phyloP scores from a whole-genome alignment of 1,140 invertebrate genomes.

The Gerris buenoi region DNA sequence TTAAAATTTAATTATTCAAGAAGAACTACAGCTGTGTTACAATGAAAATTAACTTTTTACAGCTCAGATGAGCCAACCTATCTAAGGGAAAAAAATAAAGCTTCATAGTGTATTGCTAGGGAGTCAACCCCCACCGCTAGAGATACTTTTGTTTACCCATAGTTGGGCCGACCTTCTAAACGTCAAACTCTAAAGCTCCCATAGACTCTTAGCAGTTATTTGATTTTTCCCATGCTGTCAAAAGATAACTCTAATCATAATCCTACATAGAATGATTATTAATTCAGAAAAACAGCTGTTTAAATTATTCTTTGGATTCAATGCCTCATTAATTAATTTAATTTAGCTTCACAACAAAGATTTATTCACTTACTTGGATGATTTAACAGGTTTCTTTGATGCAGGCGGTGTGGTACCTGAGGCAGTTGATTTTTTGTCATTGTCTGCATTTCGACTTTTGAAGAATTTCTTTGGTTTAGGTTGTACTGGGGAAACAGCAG shows the following conservation, averaged over 20 bases:
- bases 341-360: background rate
- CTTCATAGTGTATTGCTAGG: too few species aligned
- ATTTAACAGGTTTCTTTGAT: slow-evolving; percentile 17
- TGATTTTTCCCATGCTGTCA: background rate
- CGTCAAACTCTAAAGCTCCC: background rate
- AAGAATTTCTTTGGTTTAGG: slow-evolving; percentile 81
- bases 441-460: slow-evolving; percentile 59
- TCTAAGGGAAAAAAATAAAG: background rate
- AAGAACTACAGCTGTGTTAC: background rate
- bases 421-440: slow-evolving; percentile 17
- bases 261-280: background rate
- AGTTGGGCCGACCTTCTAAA: too few species aligned
- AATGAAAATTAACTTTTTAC: background rate
- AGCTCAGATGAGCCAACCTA: background rate
- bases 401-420: slow-evolving; percentile 8
- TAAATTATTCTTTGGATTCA: background rate
- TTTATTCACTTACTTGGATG: slow-evolving; percentile 13
- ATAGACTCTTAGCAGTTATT: background rate
- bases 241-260: background rate
- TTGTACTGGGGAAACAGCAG: slow-evolving; percentile 27
- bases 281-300: background rate
- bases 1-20: background rate
- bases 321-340: background rate
- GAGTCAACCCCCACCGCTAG: too few species aligned
- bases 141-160: too few species aligned